Evolutionary conservation across 2,888 invertebrate genomes (phyloP), one percentile per base, ranked within the genome.

Genomic region (Protophormia terraenovae): DNA sequence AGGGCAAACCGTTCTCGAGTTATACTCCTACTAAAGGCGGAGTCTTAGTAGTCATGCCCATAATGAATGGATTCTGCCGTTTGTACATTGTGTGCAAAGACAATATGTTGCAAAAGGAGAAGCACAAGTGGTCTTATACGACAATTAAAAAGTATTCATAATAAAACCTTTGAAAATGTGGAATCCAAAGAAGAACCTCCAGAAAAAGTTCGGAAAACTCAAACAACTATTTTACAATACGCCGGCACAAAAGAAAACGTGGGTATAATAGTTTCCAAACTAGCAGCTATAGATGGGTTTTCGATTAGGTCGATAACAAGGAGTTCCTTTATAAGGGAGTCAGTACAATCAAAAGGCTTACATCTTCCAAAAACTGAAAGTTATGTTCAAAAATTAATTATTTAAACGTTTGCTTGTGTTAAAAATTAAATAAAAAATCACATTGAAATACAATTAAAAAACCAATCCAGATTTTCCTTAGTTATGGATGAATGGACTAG

Each of bases 401-500:
- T 47, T 4, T 3, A 27, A 6, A 19, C 7, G 3, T 47, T 67
- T 50, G 10, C 2, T 8, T 8, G 50, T 50, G 67, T 67, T 29
- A 67, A 67, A 29, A 41, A 16, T 27, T n/a, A 47, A 16, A 67
- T 67, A 4, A 45, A 12, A 45, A 10, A 22, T 1, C 12, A 47
- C 29, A 67, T 47, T 29, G 29, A 41, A 47, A 4, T 10, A 14
- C 47, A 69, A 27, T 16, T 50, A 69, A 69, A 69, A 12, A 32
- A 69, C 19, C 19, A 47, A 16, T 67, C n/a, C 3, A 50, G 53
- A 69, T 69, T 69, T 53, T 69, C 69, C 1, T 14, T 69, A 1
- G 35, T 69, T 1, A 69, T 69, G 69, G 69, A 69, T 35, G 69
- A 69, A 53, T 69, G 69, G 50, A 69, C 69, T 14, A 69, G 53